Evolutionary conservation across 2,888 invertebrate species (phyloP).

Genomic region (Pegoplata infirma): DNA sequence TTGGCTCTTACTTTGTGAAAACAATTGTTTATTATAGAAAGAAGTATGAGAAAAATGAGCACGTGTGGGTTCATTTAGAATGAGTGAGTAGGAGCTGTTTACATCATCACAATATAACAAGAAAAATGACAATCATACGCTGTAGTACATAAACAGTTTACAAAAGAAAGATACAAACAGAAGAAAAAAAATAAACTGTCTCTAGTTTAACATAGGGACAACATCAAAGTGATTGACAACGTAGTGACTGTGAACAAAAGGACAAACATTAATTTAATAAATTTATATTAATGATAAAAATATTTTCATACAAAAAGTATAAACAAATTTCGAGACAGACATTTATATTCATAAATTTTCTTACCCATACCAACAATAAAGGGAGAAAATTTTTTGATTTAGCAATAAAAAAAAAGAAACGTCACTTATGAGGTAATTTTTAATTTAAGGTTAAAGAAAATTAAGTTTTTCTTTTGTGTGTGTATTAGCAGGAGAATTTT

Average conservation of each 20-base stretch:
- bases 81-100: slow-evolving; percentile 2
- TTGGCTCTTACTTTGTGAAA: neutral
- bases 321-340: no score
- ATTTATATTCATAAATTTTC: no score
- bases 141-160: slow-evolving; percentile 18
- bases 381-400: no score
- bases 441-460: no score
- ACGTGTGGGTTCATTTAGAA: no score
- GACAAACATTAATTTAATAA: slow-evolving; percentile 36
- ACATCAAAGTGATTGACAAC: slow-evolving; percentile 35
- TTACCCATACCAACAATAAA: no score
- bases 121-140: slow-evolving; percentile 22
- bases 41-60: no score
- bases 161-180: neutral
- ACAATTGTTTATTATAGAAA: slow-evolving; percentile 1
- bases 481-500: no score
- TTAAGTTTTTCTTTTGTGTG: no score
- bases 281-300: slow-evolving; percentile 41
- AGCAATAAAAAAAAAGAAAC: no score
- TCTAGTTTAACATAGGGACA: slow-evolving; percentile 25
- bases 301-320: slow-evolving; percentile 11
- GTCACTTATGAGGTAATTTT: no score
- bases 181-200: neutral
- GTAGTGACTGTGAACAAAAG: slow-evolving; percentile 14
- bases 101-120: neutral